Percentiles rank a stretch among this genome's conserved stretches.
Conservation (phyloP, 2,797 vertebrate genomes). For the Taeniopygia guttata region DNA sequence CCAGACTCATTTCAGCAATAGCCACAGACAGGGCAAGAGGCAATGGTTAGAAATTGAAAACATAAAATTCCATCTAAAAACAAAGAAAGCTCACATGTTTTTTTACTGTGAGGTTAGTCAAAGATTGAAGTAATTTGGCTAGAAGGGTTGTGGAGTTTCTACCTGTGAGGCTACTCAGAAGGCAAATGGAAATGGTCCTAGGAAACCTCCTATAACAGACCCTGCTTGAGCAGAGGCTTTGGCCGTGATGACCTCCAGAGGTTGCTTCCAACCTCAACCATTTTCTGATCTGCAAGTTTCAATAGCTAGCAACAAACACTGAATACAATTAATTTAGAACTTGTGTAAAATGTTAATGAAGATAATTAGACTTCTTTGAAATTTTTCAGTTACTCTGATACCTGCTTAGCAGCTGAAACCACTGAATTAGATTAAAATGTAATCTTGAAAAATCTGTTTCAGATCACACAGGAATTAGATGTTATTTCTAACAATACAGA, state of each 20-base stretch:
- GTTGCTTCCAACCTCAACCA: not conserved
- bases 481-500: not conserved
- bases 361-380: not conserved
- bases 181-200: not conserved
- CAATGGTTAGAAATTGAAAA: not conserved
- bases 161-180: not conserved
- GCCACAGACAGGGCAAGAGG: not conserved
- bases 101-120: not conserved
- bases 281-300: not conserved
- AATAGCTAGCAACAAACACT: not conserved
- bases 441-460: not conserved
- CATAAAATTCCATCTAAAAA: not conserved
- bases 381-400: not conserved
- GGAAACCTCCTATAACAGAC: not conserved
- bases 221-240: not conserved
- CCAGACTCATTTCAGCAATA: not conserved
- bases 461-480: not conserved
- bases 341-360: not conserved
- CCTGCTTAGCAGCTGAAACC: not conserved
- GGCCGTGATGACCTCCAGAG: not conserved
- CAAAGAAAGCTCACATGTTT: accelerated
- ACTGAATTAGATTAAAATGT: not conserved
- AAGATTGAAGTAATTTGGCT: not conserved
- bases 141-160: not conserved
- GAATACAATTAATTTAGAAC: not conserved